A percentile compares a stretch with the other conserved stretches of the same genome.
phyloP scores from a whole-genome alignment of 1,140 invertebrate species.

The Steinernema khuongi region DNA sequence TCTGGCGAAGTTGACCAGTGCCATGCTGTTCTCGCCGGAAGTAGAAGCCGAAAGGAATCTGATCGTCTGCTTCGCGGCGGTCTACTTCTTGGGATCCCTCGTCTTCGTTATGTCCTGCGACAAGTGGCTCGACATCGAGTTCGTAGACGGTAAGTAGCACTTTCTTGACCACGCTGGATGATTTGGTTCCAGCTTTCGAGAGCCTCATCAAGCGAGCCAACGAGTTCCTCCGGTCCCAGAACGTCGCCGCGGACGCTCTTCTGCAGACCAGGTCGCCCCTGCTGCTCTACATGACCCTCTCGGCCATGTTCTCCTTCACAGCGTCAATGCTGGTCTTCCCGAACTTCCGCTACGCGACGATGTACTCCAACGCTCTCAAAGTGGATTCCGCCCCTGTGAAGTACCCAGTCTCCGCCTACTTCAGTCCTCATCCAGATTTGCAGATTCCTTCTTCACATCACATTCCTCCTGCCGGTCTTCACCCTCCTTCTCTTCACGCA shows the following conservation, averaged over 20 bases:
- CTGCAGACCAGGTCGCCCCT: not conserved
- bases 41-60: constrained; percentile 10
- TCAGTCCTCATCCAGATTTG: not conserved
- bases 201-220: constrained; percentile 9
- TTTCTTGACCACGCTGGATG: not conserved
- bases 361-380: constrained; percentile 1
- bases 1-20: not conserved
- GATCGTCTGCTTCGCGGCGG: constrained; percentile 10
- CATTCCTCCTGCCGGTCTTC: constrained; percentile 14
- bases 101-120: constrained; percentile 18
- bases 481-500: not conserved
- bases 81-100: not conserved
- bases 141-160: not conserved
- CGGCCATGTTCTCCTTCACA: not conserved
- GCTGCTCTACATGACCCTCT: constrained; percentile 15
- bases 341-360: constrained; percentile 18
- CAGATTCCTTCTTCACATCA: constrained; percentile 6
- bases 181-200: not conserved
- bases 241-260: not conserved
- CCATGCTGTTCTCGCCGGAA: constrained; percentile 1
- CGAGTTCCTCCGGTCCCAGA: constrained; percentile 16
- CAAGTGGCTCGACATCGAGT: not conserved
- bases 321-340: constrained; percentile 16
- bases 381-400: not conserved
- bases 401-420: not conserved